Evolutionary conservation across 1,140 invertebrate species (phyloP), one percentile per base, ranked within the genome.

Genomic region (Pristionchus pacificus): DNA sequence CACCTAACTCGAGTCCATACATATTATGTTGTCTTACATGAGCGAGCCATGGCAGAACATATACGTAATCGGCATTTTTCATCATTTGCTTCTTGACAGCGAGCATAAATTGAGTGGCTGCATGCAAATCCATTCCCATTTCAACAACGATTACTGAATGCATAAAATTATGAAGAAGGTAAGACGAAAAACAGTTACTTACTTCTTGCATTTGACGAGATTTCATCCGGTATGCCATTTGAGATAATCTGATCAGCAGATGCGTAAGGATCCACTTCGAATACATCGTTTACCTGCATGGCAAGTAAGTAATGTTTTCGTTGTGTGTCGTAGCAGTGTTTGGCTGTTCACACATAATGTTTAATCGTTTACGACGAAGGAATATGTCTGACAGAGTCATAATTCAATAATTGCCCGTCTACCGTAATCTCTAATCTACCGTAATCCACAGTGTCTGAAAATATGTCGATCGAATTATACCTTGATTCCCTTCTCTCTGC

Each of bases 81-180:
- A 83, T 83, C 14, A 75, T 59, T 27, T 74, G 68, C 64, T 80
- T 72, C 25, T 75, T 69, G 1, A 71, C 74, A 27, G 81, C 81
- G 14, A 83, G 58, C 80, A 83, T 78, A 30, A 83, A 79, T 29
- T 74, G 76, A 60, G 74, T 70, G 19, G 76, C 70, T 19, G 77
- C 38, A 59, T 83, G 80, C n/a, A 83, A 63, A 72, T 83, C 81
- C 81, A 83, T 83, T 19, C 81, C 81, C 31, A 82, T 58, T 72
- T 80, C 80, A 30, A 78, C 74, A 29, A 80, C 71, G 32, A 82
- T 74, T 66, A 80, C 78, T 80, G n/a, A 60, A 76, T 1, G 58
- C 13, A n/a, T 3, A 25, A 1, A 28, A 38, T 15, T 57, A 31
- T 29, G 14, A 10, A 14, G 49, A 13, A 15, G 10, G 24, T 32